Base-by-base conservation (phyloP, 2,113 vertebrate genomes). In the Poeciliopsis retropinna region DNA sequence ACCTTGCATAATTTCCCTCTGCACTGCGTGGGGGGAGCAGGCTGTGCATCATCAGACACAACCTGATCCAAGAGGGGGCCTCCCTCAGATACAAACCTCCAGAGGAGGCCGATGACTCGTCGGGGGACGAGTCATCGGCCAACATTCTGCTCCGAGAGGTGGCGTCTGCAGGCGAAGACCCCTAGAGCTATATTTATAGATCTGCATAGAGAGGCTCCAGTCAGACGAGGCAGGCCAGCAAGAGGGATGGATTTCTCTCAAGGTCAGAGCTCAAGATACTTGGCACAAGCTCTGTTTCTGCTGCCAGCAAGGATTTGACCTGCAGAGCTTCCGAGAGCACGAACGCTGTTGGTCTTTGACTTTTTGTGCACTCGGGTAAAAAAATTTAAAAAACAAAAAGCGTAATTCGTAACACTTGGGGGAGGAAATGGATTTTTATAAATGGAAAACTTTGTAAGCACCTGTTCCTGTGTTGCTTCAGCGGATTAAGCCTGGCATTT, bases 1-100 rank as follows among this genome's bases (percentile, higher is more conserved):
- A 54, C 71, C 87, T 88, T 87, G 86, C 82, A 82, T 89, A 87
- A 89, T 76, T 62, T 81, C 85, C 79, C 70, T 75, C 76, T 84
- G 76, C 83, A 64, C 61, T 79, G 85, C 54, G 60, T 78, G 72
- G 72, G 66, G 66, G 75, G 51, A 54, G 79, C 78, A 64, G 77
- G 62, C 86, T n/a, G 73, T 41, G 62, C 67, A 72, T 44, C 71
- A 67, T 75, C 72, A 79, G 74, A 37, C 39, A 54, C 76, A 61
- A 57, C 66, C 73, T 29, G 17, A 9, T 31, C 66, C 75, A 82
- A 25, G 54, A 41, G 34, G 66, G 66, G 47, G 51, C 51, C 63
- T 67, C n/a, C 72, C 65, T 81, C 68, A 83, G 41, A 82, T 27
- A 72, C 75, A 25, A 72, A 51, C 51, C 71, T 32, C 29, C 3